Base-by-base conservation (phyloP, 2,113 vertebrate species). In the Oncorhynchus mykiss region DNA sequence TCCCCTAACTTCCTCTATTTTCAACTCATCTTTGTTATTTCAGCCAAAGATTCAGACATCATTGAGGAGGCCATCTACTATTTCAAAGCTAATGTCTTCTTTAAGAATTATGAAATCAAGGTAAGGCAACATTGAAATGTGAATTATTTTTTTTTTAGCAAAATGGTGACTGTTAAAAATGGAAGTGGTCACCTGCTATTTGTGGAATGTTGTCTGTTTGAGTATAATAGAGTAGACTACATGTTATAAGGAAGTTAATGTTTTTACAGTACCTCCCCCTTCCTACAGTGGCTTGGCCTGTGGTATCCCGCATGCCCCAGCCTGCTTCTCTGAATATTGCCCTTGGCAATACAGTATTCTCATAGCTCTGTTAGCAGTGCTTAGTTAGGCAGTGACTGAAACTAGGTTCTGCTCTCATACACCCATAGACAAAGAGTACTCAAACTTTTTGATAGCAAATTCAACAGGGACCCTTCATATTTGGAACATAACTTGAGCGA, bases 71-170 rank as follows among this genome's bases (percentile, higher is more conserved):
- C 97, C 25, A 97, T 99, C 89, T 98, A 98, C 91, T 99, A 97
- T 87, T 99, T 99, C 92, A 99, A 99, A 92, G 97, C 97, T 74
- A 99, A 99, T 51, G 98, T 99, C 75, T 99, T 99, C 94, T 99
- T 99, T 89, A 99, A 99, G 93, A 99, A 99, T 83, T 99, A 99
- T 74, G 97, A 99, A 93, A 99, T 99, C 81, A 99, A 99, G 97
- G 98, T 98, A 70, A 1, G 68, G 57, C 18, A 24, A n/a, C 1
- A 1, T 51, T 14, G 12, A 18, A 16, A 7, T 54, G 4, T 54
- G 12, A 9, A 16, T 13, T n/a, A n/a, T 54, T 5, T 5, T 54
- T 54, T 2, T 16, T 51, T 51, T 12, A 4, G 14, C 51, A 54
- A 18, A 54, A 54, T 18, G 5, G 12, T 18, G 51, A 18, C 4